Evolutionary conservation across 2,888 invertebrate genomes (phyloP).

Genomic region (Dolichomitus sp.): DNA sequence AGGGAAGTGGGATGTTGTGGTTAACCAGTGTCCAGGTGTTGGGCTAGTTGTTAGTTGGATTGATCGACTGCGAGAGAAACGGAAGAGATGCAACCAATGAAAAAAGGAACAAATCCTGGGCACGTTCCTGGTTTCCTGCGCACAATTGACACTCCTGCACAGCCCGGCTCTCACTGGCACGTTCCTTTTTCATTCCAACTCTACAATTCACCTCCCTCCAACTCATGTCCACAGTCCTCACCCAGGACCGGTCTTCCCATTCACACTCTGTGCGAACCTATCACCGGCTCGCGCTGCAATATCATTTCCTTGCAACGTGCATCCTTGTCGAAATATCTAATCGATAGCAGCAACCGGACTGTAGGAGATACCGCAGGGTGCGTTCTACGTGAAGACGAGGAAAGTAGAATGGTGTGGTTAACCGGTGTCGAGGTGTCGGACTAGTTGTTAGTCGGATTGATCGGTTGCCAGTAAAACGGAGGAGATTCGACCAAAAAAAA

Average conservation of each 20-base stretch:
- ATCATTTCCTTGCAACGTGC: not conserved
- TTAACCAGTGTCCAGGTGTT: constrained; percentile 56
- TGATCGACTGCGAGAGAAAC: constrained; percentile 58
- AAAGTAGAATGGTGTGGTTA: constrained; percentile 36
- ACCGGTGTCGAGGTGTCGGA: constrained; percentile 57
- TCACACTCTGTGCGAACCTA: constrained; percentile 4
- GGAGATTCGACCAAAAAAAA: constrained; percentile 43
- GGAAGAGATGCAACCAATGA: constrained; percentile 26
- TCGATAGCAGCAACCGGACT: constrained; percentile 14
- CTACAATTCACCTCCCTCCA: not conserved
- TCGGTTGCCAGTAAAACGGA: constrained; percentile 53
- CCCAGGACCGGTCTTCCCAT: not conserved
- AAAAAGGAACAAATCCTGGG: not conserved
- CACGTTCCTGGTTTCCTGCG: not conserved
- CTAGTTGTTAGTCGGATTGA: constrained; percentile 68
- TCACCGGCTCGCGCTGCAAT: not conserved
- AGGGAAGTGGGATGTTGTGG: constrained; percentile 25
- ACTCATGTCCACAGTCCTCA: not conserved
- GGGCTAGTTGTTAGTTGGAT: constrained; percentile 66
- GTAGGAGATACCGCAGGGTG: not conserved
- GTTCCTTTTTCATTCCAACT: not conserved
- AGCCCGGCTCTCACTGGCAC: not conserved
- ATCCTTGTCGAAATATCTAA: constrained; percentile 35
- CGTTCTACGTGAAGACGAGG: not conserved
- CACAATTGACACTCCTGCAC: constrained; percentile 19